A percentile compares a stretch with the other conserved stretches of the same genome.
Evolutionary conservation across 1,140 invertebrate genomes (phyloP).

Genomic region (Spodoptera litura): DNA sequence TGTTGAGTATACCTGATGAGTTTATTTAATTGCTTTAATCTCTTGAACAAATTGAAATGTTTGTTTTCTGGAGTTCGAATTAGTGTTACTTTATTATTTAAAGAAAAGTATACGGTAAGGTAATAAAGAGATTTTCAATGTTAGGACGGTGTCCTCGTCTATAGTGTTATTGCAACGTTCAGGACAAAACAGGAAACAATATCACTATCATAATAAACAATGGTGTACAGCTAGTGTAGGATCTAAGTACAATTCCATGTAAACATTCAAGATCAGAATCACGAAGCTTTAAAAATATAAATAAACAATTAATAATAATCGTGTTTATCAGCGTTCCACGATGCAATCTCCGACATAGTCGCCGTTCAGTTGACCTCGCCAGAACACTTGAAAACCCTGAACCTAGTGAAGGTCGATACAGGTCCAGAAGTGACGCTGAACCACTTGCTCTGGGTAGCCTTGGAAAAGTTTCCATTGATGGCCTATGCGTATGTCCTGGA

Average conservation of each 20-base stretch:
- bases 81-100: not conserved
- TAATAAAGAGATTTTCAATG: not conserved
- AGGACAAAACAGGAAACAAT: not conserved
- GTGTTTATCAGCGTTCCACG: slow-evolving; percentile 88
- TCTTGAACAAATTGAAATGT: no score
- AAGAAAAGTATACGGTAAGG: not conserved
- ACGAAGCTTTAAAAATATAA: slow-evolving; percentile 25
- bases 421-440: slow-evolving; percentile 86
- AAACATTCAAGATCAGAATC: not conserved
- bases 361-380: slow-evolving; percentile 88
- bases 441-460: slow-evolving; percentile 87
- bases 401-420: slow-evolving; percentile 69
- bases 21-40: not conserved
- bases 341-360: slow-evolving; percentile 90
- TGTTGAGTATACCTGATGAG: no score
- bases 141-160: not conserved
- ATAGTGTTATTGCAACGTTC: not conserved
- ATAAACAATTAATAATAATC: slow-evolving; percentile 11
- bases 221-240: no score
- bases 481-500: slow-evolving; percentile 87
- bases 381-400: slow-evolving; percentile 86
- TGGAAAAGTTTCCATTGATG: slow-evolving; percentile 89
- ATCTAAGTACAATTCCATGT: no score
- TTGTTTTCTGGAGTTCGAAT: not conserved
- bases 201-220: no score